Percentiles rank a stretch among this genome's conserved stretches.
Conservation (phyloP, 1,140 invertebrate genomes). For the Triops cancriformis region DNA sequence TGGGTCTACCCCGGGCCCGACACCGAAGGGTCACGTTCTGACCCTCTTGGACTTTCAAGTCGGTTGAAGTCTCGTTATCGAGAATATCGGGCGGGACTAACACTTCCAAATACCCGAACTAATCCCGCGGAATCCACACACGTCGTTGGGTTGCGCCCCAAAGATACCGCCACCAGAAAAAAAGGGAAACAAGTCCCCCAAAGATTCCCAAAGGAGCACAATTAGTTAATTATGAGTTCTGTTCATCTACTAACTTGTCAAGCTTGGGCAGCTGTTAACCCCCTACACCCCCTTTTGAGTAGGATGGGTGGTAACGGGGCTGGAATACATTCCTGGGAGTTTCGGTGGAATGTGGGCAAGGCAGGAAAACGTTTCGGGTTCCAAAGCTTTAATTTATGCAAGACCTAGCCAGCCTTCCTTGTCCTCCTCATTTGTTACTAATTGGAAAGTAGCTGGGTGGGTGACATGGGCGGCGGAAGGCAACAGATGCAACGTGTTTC, state of each 20-base stretch:
- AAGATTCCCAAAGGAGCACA: no score
- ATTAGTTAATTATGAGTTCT: no score
- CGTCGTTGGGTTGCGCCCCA: no score
- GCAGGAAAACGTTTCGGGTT: not conserved
- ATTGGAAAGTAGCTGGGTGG: not conserved
- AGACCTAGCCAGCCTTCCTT: not conserved
- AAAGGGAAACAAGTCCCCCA: no score
- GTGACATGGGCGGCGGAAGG: not conserved
- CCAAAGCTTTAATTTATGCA: not conserved
- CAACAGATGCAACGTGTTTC: not conserved
- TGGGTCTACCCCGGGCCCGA: slow-evolving; percentile 69
- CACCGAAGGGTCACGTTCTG: slow-evolving; percentile 57
- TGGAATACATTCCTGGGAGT: not conserved
- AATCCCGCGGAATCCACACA: slow-evolving; percentile 18
- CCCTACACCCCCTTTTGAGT: not conserved
- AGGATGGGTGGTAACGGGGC: not conserved
- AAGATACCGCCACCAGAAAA: no score
- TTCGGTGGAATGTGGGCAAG: not conserved
- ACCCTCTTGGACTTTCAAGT: slow-evolving; percentile 71
- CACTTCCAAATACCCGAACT: slow-evolving; percentile 73
- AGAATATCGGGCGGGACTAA: slow-evolving; percentile 77
- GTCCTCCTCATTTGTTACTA: not conserved
- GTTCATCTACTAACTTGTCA: no score
- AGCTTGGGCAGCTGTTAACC: no score
- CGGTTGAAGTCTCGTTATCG: slow-evolving; percentile 66